Conservation (phyloP, 2,888 invertebrate genomes). For the Kuschelorhynchus macadamiae region DNA sequence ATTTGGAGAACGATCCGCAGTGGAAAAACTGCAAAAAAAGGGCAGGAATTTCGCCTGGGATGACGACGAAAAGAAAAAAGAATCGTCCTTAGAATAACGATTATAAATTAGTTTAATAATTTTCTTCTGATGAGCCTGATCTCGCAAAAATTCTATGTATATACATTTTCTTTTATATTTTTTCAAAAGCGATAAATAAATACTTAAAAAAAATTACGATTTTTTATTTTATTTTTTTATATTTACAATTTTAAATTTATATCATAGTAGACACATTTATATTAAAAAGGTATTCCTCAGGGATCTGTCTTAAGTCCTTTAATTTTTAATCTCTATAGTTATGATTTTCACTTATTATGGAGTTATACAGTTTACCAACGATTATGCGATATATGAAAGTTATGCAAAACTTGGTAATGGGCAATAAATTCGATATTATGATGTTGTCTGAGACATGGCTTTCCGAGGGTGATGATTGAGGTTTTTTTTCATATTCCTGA, state of each 20-base stretch:
- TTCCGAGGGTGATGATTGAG: too few species aligned
- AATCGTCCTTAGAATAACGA: not conserved
- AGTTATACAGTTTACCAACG: not conserved
- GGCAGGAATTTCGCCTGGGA: constrained; percentile 68
- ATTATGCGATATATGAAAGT: too few species aligned
- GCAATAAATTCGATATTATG: too few species aligned
- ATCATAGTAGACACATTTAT: not conserved
- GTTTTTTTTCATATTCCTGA: too few species aligned
- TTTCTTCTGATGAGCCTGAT: too few species aligned
- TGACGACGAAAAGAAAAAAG: constrained; percentile 61
- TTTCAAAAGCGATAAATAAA: too few species aligned
- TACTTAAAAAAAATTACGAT: too few species aligned
- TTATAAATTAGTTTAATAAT: not conserved
- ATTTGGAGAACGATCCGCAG: constrained; percentile 42
- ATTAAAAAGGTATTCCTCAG: not conserved
- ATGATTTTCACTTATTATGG: not conserved
- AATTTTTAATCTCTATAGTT: not conserved
- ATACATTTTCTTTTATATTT: too few species aligned
- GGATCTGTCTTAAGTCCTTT: not conserved
- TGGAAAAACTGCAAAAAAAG: constrained; percentile 44
- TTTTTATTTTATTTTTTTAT: not conserved
- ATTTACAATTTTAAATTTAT: not conserved
- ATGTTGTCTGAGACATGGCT: too few species aligned
- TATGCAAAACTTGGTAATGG: too few species aligned
- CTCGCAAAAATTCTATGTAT: too few species aligned